Evolutionary conservation across 2,888 invertebrate genomes (phyloP).

Genomic region (Eristalis intricaria): DNA sequence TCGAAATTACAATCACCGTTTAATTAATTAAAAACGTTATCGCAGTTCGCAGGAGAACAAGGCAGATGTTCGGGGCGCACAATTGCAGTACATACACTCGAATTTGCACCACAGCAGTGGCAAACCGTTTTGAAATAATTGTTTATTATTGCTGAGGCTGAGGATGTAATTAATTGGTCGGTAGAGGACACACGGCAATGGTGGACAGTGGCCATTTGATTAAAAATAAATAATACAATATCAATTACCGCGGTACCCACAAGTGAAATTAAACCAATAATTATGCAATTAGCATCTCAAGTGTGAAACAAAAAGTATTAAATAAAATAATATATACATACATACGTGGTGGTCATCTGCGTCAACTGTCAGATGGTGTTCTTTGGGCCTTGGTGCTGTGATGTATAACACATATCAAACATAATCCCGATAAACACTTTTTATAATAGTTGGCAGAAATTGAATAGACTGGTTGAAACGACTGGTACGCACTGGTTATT

Average conservation of each 20-base stretch:
- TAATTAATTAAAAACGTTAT: conserved; percentile 50
- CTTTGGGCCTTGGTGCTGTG: background rate
- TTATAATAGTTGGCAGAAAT: background rate
- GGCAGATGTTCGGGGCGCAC: background rate
- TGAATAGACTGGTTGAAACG: background rate
- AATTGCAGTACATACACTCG: background rate
- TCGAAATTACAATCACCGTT: conserved; percentile 40
- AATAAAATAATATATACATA: background rate
- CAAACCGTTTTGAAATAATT: background rate
- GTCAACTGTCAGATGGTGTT: background rate
- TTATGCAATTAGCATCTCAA: conserved; percentile 32
- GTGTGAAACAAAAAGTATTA: background rate
- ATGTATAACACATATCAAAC: too few relatives aligned
- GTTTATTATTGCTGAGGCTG: conserved; percentile 13
- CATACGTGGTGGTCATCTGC: background rate
- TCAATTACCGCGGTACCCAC: conserved; percentile 9
- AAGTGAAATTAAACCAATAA: conserved; percentile 13
- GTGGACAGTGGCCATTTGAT: background rate
- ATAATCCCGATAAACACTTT: too few relatives aligned
- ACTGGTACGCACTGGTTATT: too few relatives aligned
- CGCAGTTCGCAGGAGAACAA: background rate
- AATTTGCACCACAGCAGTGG: background rate
- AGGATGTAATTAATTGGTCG: conserved; percentile 26
- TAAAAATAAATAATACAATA: conserved; percentile 48
- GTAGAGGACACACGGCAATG: background rate